Conservation (phyloP, 2,888 invertebrate genomes). For the Omphaloscelis lunosa region DNA sequence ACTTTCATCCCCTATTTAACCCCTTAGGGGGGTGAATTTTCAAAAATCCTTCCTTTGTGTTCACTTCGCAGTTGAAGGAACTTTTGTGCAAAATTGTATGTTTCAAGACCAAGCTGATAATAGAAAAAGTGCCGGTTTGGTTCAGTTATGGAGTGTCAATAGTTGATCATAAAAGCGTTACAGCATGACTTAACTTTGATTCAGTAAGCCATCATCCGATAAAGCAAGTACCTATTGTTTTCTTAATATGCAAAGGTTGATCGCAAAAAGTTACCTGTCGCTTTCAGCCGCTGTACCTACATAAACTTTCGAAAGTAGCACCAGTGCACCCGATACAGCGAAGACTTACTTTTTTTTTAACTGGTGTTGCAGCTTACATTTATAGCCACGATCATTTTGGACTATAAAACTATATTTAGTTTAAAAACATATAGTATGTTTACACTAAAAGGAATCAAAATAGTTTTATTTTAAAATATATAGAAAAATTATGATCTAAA, state of each 20-base stretch:
- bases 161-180: not conserved
- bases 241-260: not conserved
- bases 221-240: not conserved
- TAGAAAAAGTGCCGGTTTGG: not conserved
- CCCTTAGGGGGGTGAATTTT: not conserved
- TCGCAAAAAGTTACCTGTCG: not conserved
- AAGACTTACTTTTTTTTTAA: not conserved
- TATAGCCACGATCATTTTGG: not conserved
- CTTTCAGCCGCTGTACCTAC: not conserved
- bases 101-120: too few relatives aligned
- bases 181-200: not conserved
- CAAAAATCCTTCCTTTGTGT: not conserved
- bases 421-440: not conserved
- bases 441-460: not conserved
- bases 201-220: not conserved
- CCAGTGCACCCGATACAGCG: not conserved
- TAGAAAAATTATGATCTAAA: not conserved
- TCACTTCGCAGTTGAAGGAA: not conserved
- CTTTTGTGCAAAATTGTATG: not conserved
- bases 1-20: not conserved
- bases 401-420: not conserved
- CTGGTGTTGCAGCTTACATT: not conserved
- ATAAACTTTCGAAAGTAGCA: not conserved
- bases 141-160: not conserved
- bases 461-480: not conserved